Base-by-base conservation (phyloP, 2,797 vertebrate genomes). In the Bovichtus variegatus region DNA sequence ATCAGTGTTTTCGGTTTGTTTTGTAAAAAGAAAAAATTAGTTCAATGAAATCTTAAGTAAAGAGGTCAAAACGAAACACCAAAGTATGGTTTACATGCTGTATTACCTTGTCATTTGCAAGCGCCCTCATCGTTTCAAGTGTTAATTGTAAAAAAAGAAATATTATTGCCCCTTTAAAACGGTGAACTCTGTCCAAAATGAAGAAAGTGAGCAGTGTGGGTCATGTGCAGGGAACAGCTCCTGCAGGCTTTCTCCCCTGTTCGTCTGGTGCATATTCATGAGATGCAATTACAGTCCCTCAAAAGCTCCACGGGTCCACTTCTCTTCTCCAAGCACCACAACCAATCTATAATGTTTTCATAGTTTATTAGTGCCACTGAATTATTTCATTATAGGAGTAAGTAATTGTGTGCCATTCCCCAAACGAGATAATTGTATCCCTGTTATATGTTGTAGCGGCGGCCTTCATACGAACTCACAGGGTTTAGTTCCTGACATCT, bases 331-430 rank as follows among this genome's bases (percentile, higher is more conserved):
- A 21, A 50, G 15, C 25, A 50, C 15, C 18, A 2, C 1, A 5
- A 63, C 31, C 50, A n/a, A 68, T 79, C 40, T 46, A 19, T 16
- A 40, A 40, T 54, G 47, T 62, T 51, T 65, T 46, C 25, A 49
- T 40, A 36, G 16, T 46, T 70, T 41, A 34, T n/a, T 6, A 21
- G 27, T n/a, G 36, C 27, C 16, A n/a, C 41, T 69, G 60, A 47
- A 64, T 64, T 70, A 64, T 68, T 70, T 72, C 29, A 61, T 46
- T 69, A 59, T 5, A 44, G 29, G 53, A 36, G 21, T 55, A 44
- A 51, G 61, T 40, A 34, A 31, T 49, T 53, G 19, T 49, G 31
- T 34, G 41, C 7, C 12, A 40, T 71, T 67, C 66, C 15, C 11
- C 19, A 29, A n/a, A 4, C 46, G 16, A 38, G 21, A 51, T 53